phyloP scores from a whole-genome alignment of 2,797 vertebrate genomes.

The Percopsis omiscomaycus region DNA sequence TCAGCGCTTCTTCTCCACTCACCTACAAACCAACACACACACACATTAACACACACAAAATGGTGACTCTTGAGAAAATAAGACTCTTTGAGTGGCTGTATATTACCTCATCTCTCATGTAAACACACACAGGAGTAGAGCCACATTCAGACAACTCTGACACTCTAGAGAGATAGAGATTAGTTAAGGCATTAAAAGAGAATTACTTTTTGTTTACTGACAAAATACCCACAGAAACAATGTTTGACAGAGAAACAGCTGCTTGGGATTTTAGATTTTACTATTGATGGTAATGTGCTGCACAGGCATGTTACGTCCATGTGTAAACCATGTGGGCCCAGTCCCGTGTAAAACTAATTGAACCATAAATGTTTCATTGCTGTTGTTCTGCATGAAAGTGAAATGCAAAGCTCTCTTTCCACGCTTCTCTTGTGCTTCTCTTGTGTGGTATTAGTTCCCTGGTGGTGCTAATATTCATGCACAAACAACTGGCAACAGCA shows the following conservation, averaged over 20 bases:
- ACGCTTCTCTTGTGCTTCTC: conserved; percentile 18
- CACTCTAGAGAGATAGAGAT: conserved; percentile 64
- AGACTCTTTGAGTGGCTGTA: conserved; percentile 29
- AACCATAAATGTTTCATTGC: conserved; percentile 67
- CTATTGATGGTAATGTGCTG: conserved; percentile 36
- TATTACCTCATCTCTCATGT: conserved; percentile 94
- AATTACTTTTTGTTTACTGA: conserved; percentile 33
- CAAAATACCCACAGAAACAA: conserved; percentile 33
- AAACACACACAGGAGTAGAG: conserved; percentile 87
- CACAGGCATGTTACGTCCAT: conserved; percentile 44
- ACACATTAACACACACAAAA: conserved; percentile 20
- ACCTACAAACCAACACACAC: conserved; percentile 73
- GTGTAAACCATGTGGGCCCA: conserved; percentile 63
- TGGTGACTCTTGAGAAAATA: conserved; percentile 23
- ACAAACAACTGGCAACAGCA: conserved; percentile 53
- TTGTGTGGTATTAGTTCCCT: conserved; percentile 34
- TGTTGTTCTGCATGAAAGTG: conserved; percentile 46
- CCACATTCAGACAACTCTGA: conserved; percentile 72
- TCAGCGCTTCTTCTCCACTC: conserved; percentile 81
- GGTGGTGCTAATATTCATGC: conserved; percentile 45
- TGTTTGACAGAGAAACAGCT: background rate
- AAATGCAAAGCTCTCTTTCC: conserved; percentile 54
- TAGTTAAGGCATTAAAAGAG: conserved; percentile 8
- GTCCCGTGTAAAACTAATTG: conserved; percentile 53
- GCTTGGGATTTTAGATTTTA: background rate